Base-by-base conservation (phyloP, 2,888 invertebrate genomes). In the Acanthoscelides obtectus region DNA sequence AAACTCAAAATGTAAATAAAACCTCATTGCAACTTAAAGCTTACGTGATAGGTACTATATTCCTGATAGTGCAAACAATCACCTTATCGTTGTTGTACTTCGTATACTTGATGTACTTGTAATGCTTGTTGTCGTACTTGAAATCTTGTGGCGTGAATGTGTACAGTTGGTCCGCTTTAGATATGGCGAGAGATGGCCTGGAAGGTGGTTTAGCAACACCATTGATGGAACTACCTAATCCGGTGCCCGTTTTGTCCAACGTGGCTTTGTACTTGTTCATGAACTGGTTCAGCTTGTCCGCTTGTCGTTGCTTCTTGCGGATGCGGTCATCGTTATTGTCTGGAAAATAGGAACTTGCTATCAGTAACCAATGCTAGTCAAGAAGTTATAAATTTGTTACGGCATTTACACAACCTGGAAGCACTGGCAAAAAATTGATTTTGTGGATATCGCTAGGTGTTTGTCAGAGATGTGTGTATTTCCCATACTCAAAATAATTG, bases 81-180 rank as follows among this genome's bases (percentile, higher is more conserved):
- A 20, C 20, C n/a, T 45, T 66, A 66, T 64, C 22, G 0, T 81
- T 81, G 82, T 90, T 90, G 80, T 89, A 91, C 82, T 92, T 91
- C 71, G 90, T 91, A 82, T 92, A 93, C 84, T 92, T 92, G 79
- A 92, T 90, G 84, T 92, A 92, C 83, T 92, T 92, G 85, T 92
- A 93, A 84, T 92, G 92, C 84, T 93, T 92, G 86, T 92, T 92
- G 81, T 92, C 92, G 80, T 92, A 92, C 85, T 92, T 92, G 83
- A 93, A 91, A 84, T 92, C 92, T 81, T 92, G 90, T 1, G 92
- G 92, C 21, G 91, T 92, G 81, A 92, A 90, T 68, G 91, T 91
- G 83, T 90, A 90, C 45, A 75, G 69, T 80, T 88, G 87, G 73
- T 88, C 87, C 45, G 81, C 80, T 75, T 82, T 83, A 20, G 45